phyloP scores from a whole-genome alignment of 2,888 invertebrate species.

The Odontothrips loti region DNA sequence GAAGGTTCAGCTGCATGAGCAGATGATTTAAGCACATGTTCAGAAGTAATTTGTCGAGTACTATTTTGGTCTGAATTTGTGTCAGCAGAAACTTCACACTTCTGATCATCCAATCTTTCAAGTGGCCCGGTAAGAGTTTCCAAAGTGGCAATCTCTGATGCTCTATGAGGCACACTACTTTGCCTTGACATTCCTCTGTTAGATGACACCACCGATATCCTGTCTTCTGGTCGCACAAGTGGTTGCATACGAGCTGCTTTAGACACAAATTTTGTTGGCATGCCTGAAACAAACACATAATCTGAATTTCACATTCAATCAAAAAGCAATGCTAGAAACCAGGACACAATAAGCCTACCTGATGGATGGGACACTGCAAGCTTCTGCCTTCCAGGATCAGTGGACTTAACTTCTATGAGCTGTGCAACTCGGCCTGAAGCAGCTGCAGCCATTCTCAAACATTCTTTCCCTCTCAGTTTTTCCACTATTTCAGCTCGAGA shows the following conservation, averaged over 20 bases:
- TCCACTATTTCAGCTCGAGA: background rate
- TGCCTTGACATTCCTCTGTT: too few relatives aligned
- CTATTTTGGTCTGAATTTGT: too few relatives aligned
- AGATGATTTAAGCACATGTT: too few relatives aligned
- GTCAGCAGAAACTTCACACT: too few relatives aligned
- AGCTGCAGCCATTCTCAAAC: background rate
- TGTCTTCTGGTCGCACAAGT: background rate
- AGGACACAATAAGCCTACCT: background rate
- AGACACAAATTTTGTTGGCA: background rate
- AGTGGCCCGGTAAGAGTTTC: too few relatives aligned
- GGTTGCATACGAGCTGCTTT: background rate
- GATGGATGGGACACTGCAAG: background rate
- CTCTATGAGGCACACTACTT: too few relatives aligned
- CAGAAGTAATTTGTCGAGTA: too few relatives aligned
- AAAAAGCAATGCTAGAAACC: background rate
- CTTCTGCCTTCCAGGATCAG: background rate
- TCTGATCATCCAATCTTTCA: too few relatives aligned
- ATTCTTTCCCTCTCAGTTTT: background rate
- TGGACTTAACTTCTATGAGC: background rate
- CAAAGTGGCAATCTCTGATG: too few relatives aligned
- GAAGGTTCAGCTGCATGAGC: too few relatives aligned
- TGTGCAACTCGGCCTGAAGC: background rate
- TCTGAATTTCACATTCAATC: background rate
- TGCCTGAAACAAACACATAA: background rate
- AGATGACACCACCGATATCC: background rate